Evolutionary conservation across 1,140 invertebrate genomes (phyloP).

Genomic region (Parasteatoda tepidariorum): DNA sequence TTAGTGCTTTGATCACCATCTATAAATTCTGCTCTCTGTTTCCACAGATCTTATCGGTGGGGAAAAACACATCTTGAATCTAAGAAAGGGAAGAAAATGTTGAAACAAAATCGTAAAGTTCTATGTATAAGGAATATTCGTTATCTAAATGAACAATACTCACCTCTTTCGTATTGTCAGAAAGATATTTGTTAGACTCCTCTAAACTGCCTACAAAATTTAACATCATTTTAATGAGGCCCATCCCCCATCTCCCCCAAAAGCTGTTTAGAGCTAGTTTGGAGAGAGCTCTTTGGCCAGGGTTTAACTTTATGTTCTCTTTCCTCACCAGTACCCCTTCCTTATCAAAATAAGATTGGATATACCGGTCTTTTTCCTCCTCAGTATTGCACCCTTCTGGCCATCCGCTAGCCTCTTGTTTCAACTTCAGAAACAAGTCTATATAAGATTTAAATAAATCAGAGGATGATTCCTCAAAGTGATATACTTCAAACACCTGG

Average conservation of each 20-base stretch:
- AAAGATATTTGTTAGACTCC: neutral
- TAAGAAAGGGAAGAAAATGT: neutral
- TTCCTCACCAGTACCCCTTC: neutral
- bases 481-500: neutral
- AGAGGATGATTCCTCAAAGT: neutral
- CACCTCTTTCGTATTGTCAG: neutral
- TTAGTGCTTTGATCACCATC: neutral
- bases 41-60: neutral
- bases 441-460: constrained; percentile 1
- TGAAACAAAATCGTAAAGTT: no score
- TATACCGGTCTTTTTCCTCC: neutral
- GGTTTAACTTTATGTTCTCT: neutral
- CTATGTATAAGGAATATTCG: no score
- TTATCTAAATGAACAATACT: neutral
- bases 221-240: neutral
- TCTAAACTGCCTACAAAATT: neutral
- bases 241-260: neutral
- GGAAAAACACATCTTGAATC: constrained; percentile 22
- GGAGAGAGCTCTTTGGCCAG: neutral
- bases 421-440: neutral
- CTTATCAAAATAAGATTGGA: neutral
- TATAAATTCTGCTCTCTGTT: neutral
- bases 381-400: neutral
- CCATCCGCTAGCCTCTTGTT: neutral
- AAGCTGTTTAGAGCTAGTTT: neutral